Conservation (phyloP, 2,113 vertebrate genomes). For the Paralichthys olivaceus region DNA sequence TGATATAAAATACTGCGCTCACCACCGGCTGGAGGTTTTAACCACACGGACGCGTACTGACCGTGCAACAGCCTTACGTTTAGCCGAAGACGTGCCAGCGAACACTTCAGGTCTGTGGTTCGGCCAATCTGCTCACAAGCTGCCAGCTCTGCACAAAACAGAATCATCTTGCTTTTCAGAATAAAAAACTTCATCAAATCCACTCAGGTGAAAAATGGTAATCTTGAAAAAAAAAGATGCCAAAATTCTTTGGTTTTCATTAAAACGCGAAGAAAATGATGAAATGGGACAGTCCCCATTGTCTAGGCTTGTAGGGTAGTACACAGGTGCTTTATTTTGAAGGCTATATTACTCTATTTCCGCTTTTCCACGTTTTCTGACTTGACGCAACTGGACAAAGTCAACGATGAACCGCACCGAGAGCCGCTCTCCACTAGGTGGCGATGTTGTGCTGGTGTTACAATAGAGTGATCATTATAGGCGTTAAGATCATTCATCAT, state of each 20-base stretch:
- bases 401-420: not conserved
- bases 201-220: rapidly evolving
- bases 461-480: not conserved
- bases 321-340: slow-evolving; percentile 30
- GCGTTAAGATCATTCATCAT: no score
- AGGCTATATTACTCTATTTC: not conserved
- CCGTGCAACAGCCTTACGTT: not conserved
- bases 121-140: no score
- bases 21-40: not conserved
- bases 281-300: rapidly evolving
- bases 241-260: rapidly evolving
- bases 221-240: rapidly evolving
- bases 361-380: not conserved
- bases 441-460: not conserved
- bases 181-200: not conserved
- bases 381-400: slow-evolving; percentile 6
- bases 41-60: not conserved
- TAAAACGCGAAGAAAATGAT: rapidly evolving
- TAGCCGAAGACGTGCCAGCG: no score
- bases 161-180: slow-evolving; percentile 22
- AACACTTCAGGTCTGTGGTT: not conserved
- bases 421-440: slow-evolving; percentile 3
- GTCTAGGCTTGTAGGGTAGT: rapidly evolving
- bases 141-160: not conserved
- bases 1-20: not conserved